These are phyloP conservation scores for rabbit (Oryctolagus cuniculus) DNA, from an alignment of 2,113 vertebrate species.

Conservation along the genomic window mOryCun1.1 NC_091440.1:60399501-60400000, in stretches of 20 bases:
- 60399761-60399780: conserved; percentile 66
- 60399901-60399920: conserved; percentile 13
- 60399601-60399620: conserved; percentile 68
- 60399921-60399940: conserved; percentile 40
- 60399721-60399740: conserved; percentile 48
- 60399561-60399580: conserved; percentile 54
- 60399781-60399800: conserved; percentile 52
- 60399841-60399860: conserved; percentile 58
- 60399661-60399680: conserved; percentile 56
- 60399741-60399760: conserved; percentile 67
- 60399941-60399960: conserved; percentile 24
- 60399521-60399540: conserved; percentile 67
- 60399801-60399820: conserved; percentile 56
- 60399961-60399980: conserved; percentile 57
- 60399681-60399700: conserved; percentile 63
- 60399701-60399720: conserved; percentile 62
- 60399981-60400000: conserved; percentile 71
- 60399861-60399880: conserved; percentile 51
- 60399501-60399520: conserved; percentile 61
- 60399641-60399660: conserved; percentile 39
- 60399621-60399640: conserved; percentile 45
- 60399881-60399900: conserved; percentile 70
- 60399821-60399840: conserved; percentile 65
- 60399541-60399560: conserved; percentile 56
- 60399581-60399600: conserved; percentile 64